Evolutionary conservation across 2,797 vertebrate species (phyloP).

Genomic region (Arctocebus calabarensis): DNA sequence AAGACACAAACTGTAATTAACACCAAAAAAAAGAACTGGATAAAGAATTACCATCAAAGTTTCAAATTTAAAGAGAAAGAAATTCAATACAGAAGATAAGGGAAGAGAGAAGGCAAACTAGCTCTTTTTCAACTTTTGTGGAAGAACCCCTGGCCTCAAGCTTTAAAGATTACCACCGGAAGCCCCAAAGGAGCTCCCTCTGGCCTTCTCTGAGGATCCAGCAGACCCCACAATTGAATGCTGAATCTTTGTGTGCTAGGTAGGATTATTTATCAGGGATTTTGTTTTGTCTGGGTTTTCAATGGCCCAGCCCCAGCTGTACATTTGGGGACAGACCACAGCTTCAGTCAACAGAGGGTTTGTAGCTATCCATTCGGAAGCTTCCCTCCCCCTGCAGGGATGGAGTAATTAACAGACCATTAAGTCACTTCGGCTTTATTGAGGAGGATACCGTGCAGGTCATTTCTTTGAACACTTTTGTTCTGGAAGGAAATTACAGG

Average conservation of each 20-base stretch:
- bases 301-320: slow-evolving; percentile 77
- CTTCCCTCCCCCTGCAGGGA: slow-evolving; percentile 68
- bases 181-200: not conserved
- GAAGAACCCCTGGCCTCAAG: not conserved
- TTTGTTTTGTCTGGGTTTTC: slow-evolving; percentile 80
- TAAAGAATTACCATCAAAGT: not conserved
- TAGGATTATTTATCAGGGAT: slow-evolving; percentile 78
- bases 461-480: slow-evolving; percentile 80
- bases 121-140: not conserved
- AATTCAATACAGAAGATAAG: not conserved
- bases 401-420: slow-evolving; percentile 81
- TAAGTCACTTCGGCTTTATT: slow-evolving; percentile 79
- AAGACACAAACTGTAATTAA: slow-evolving; percentile 8
- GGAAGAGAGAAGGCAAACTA: not conserved
- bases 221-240: slow-evolving; percentile 42
- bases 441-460: slow-evolving; percentile 71
- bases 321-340: slow-evolving; percentile 61
- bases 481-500: slow-evolving; percentile 81
- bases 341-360: slow-evolving; percentile 65
- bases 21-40: not conserved
- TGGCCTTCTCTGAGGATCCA: not conserved
- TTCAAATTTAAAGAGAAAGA: slow-evolving; percentile 9
- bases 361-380: slow-evolving; percentile 11
- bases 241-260: slow-evolving; percentile 73
- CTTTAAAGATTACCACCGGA: slow-evolving; percentile 54